Conservation (phyloP, 2,797 vertebrate species). For the Darevskia nairensis region DNA sequence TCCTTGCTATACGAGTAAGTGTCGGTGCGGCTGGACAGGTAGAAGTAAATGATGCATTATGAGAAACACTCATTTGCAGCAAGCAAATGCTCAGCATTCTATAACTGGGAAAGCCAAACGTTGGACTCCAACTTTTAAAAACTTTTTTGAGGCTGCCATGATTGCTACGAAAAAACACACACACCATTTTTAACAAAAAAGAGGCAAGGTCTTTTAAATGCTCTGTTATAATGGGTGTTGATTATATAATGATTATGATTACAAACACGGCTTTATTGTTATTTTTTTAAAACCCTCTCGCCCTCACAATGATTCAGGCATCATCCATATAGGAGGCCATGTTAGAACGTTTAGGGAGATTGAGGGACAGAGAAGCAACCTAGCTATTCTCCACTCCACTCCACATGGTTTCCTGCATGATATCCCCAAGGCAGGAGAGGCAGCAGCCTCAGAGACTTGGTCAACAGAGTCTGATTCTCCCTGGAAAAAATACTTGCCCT, state of each 20-base stretch:
- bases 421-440: not conserved
- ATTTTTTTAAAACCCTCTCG: not conserved
- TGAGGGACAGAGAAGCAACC: not conserved
- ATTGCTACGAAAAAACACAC: not conserved
- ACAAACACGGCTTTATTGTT: not conserved
- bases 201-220: not conserved
- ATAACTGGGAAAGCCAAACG: not conserved
- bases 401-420: not conserved
- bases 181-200: not conserved
- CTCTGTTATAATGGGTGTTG: not conserved
- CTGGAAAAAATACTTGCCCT: not conserved
- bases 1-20: slow-evolving; percentile 91
- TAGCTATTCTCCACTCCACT: not conserved
- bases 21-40: not conserved
- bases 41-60: not conserved
- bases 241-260: not conserved
- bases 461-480: not conserved
- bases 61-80: not conserved
- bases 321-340: not conserved
- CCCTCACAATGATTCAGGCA: not conserved
- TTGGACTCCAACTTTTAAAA: not conserved
- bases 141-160: not conserved
- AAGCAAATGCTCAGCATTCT: not conserved
- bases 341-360: not conserved
- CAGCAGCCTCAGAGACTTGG: not conserved